These are phyloP conservation scores for Pelvicachromis taeniatus DNA, from an alignment of 2,113 vertebrate species.

Conservation along the genomic window DNA sequence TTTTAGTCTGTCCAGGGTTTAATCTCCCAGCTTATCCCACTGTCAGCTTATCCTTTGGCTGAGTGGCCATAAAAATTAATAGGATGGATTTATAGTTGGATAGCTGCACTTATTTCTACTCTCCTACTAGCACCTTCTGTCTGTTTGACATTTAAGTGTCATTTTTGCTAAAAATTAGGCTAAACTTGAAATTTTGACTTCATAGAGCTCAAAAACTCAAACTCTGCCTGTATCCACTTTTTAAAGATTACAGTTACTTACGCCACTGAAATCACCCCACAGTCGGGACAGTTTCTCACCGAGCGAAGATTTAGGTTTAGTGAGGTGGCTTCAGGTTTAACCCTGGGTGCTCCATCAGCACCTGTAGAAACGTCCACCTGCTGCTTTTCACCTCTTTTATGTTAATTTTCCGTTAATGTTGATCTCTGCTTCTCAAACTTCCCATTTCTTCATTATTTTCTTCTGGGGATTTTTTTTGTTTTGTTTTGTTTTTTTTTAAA, in stretches of 20 bases:
- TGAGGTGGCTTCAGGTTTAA: background rate
- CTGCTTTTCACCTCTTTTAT: background rate
- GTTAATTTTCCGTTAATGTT: constrained; percentile 49
- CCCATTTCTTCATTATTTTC: background rate
- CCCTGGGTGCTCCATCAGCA: background rate
- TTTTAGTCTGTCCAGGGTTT: background rate
- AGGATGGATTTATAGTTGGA: background rate
- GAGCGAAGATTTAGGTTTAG: background rate
- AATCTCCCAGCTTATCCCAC: background rate
- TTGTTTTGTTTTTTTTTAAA: background rate
- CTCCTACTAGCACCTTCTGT: background rate
- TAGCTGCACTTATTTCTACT: background rate
- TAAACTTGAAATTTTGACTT: background rate
- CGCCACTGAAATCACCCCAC: background rate
- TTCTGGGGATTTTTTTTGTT: too few relatives aligned
- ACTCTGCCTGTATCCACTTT: background rate
- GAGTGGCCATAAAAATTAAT: background rate
- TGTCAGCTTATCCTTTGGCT: background rate
- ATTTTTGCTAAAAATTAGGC: background rate
- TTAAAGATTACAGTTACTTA: background rate
- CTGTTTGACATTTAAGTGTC: background rate
- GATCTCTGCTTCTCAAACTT: background rate
- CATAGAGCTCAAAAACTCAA: background rate
- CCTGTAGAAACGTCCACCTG: background rate
- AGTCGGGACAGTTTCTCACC: background rate